Conservation (phyloP, 2,797 vertebrate genomes). For the Lacerta agilis region DNA sequence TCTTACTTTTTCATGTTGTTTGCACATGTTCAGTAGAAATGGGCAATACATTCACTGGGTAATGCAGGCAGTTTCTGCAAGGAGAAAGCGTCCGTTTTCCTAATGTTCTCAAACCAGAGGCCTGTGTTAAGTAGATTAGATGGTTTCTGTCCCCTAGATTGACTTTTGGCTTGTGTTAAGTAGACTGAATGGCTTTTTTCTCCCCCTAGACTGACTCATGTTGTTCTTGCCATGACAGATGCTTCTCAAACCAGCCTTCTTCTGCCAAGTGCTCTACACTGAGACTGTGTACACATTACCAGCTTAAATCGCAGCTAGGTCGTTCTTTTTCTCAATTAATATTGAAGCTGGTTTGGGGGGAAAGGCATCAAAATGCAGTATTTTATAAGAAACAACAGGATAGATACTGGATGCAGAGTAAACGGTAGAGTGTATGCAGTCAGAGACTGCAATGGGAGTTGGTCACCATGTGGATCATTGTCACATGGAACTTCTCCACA, state of each 20-base stretch:
- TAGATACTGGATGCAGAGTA: no score
- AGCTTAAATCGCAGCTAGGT: background rate
- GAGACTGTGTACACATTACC: background rate
- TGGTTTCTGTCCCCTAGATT: background rate
- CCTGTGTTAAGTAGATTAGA: background rate
- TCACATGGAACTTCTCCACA: background rate
- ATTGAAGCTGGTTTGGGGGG: no score
- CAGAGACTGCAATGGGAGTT: no score
- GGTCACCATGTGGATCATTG: background rate
- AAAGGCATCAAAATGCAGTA: no score
- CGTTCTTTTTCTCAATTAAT: no score
- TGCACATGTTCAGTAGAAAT: background rate
- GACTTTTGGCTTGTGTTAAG: background rate
- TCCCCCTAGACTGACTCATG: background rate
- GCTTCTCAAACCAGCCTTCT: background rate
- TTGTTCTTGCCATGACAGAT: background rate
- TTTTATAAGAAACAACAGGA: no score
- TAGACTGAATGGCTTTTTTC: no score
- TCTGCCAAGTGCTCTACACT: background rate
- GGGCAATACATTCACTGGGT: background rate
- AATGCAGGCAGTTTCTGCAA: background rate
- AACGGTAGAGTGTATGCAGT: no score
- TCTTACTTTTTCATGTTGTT: background rate
- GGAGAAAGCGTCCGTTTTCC: background rate
- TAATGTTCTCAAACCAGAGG: background rate